These are phyloP conservation scores for Drymonia ruficornis DNA, from an alignment of 2,888 invertebrate genomes.

Conservation along the genomic window DNA sequence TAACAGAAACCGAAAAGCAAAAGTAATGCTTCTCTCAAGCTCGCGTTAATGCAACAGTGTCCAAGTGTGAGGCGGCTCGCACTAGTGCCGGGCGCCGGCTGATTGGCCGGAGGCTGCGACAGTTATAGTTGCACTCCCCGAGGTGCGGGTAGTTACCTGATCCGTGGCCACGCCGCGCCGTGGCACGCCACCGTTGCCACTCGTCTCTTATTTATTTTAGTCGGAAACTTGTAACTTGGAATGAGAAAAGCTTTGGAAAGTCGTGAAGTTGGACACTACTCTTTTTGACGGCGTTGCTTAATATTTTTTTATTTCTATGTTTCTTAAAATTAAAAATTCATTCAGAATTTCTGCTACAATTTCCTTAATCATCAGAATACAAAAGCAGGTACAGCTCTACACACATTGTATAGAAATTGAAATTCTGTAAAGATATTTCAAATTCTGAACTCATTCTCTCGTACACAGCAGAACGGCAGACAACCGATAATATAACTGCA, in stretches of 20 bases:
- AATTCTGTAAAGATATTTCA: neutral
- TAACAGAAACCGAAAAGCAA: neutral
- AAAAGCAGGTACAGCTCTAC: neutral
- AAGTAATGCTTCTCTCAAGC: neutral
- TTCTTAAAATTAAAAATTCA: too few species aligned
- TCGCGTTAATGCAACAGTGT: neutral
- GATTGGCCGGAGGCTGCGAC: conserved; percentile 4
- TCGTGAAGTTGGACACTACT: neutral
- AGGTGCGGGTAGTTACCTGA: conserved; percentile 6
- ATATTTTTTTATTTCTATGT: too few species aligned
- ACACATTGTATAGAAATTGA: neutral
- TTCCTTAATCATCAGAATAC: too few species aligned
- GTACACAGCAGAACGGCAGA: neutral
- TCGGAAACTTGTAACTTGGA: conserved; percentile 1
- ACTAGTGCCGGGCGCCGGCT: conserved; percentile 1
- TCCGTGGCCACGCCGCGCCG: too few species aligned
- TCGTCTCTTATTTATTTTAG: conserved; percentile 4
- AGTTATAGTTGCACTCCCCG: conserved; percentile 7
- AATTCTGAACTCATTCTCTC: neutral
- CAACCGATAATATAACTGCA: too few species aligned
- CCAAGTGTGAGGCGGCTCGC: conserved; percentile 2
- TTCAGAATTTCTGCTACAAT: too few species aligned
- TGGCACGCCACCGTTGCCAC: conserved; percentile 2
- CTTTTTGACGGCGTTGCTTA: neutral
- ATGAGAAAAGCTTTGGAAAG: neutral